Conservation (phyloP, 2,113 vertebrate genomes). For the Casuarius casuarius region DNA sequence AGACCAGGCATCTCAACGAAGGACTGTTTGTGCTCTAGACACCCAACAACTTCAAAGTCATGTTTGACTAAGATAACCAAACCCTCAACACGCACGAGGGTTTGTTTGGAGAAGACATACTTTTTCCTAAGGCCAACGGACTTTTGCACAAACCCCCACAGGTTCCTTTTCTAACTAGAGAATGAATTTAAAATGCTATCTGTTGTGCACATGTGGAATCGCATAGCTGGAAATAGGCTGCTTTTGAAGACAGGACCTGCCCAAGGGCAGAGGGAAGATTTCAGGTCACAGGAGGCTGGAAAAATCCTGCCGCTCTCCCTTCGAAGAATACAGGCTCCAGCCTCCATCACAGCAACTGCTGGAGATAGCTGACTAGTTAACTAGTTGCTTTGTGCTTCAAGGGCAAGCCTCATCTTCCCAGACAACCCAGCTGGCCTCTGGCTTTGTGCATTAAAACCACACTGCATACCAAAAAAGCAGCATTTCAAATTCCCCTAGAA, state of each 20-base stretch:
- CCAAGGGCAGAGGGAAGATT: neutral
- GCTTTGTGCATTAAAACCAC: constrained; percentile 11
- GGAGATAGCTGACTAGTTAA: neutral
- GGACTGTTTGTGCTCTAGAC: neutral
- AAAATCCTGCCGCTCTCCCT: neutral
- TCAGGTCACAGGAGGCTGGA: neutral
- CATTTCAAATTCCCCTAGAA: constrained; percentile 58
- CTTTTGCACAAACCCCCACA: neutral
- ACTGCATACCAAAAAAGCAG: constrained; percentile 22
- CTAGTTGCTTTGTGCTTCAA: constrained; percentile 51
- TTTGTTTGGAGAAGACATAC: neutral
- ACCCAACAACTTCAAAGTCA: neutral
- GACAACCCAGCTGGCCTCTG: neutral
- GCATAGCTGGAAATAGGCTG: neutral
- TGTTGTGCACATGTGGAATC: neutral
- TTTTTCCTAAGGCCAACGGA: neutral
- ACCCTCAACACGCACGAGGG: neutral
- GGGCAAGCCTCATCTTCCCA: constrained; percentile 16
- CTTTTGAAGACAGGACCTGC: neutral
- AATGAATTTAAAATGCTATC: constrained; percentile 29
- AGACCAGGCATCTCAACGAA: neutral
- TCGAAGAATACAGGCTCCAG: neutral
- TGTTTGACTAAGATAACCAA: neutral
- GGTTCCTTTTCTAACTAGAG: constrained; percentile 42
- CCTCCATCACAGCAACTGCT: neutral